Evolutionary conservation across 1,140 invertebrate species (phyloP), one percentile per base, ranked within the genome.

Genomic region (Carposina sasakii): DNA sequence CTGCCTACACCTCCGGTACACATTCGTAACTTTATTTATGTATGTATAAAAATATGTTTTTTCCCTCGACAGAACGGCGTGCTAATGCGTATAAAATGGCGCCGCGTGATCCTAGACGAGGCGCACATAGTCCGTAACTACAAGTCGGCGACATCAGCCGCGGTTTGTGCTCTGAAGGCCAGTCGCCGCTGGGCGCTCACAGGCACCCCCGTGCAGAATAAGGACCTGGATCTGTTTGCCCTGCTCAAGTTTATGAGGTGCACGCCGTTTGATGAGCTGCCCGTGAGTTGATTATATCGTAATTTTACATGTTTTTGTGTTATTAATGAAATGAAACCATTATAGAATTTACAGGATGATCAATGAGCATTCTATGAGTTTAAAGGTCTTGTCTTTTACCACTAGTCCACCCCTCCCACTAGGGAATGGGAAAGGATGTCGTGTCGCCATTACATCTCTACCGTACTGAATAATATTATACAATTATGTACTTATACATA

Each of bases 201-300:
- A 5, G 97, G 97, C 9, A 99, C 97, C 0, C 97, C 97, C 0
- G 92, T 99, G 42, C 97, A 99, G 58, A 99, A 99, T 73, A 93
- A 96, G 73, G 91, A 96, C 67, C 71, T 92, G 28, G 96, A 98
- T 84, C 86, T 98, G 15, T 98, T 92, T 84, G 91, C 96, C 0
- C 79, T 98, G 15, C 71, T 98, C 0, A 94, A 95, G 71, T 98
- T 96, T 78, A 69, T 97, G 0, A 83, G 89, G 13, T 94, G 92
- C 71, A 88, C 91, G n/a, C 95, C 95, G 1, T 97, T 97, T 73
- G 91, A 97, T 81, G 93, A 97, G 64, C 77, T 94, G n/a, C 63
- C 77, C 2, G 89, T 91, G 66, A 61, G 67, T 67, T 9, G 10
- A n/a, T n/a, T n/a, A n/a, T n/a, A n/a, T n/a, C n/a, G n/a, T n/a